Conservation (phyloP, 1,140 invertebrate genomes). For the Zaprionus tsacasi region DNA sequence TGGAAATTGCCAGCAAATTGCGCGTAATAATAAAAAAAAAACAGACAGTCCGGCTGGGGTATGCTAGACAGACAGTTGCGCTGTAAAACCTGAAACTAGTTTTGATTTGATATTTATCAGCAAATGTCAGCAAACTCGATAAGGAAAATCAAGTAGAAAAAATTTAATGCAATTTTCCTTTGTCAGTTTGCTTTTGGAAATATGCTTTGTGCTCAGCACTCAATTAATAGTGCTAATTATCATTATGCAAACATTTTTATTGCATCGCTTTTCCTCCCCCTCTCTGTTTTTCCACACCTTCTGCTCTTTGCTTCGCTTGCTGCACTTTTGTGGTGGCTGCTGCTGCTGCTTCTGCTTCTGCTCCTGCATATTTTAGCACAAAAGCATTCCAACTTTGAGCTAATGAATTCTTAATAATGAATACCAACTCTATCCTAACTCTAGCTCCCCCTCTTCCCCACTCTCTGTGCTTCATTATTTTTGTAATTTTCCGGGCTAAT, state of each 20-base stretch:
- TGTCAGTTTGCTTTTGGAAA: slow-evolving; percentile 35
- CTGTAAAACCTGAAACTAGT: not conserved
- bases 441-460: not conserved
- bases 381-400: slow-evolving; percentile 68
- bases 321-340: slow-evolving; percentile 9
- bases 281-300: not conserved
- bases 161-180: slow-evolving; percentile 1
- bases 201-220: slow-evolving; percentile 68
- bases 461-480: slow-evolving; percentile 40
- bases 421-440: not conserved
- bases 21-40: slow-evolving; percentile 41
- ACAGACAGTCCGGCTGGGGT: not conserved
- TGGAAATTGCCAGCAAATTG: slow-evolving; percentile 76
- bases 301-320: slow-evolving; percentile 17
- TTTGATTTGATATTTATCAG: not conserved
- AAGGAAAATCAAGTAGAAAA: not conserved
- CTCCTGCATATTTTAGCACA: slow-evolving; percentile 29
- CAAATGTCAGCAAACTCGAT: not conserved
- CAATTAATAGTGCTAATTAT: slow-evolving; percentile 73
- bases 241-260: slow-evolving; percentile 59
- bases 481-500: slow-evolving; percentile 24
- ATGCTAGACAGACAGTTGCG: not conserved
- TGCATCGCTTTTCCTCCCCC: not conserved
- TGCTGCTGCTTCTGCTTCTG: too few species aligned
- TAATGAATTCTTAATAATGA: slow-evolving; percentile 34